Evolutionary conservation across 2,113 vertebrate genomes (phyloP), one percentile per base, ranked within the genome.

Genomic region (Scalopus aquaticus): DNA sequence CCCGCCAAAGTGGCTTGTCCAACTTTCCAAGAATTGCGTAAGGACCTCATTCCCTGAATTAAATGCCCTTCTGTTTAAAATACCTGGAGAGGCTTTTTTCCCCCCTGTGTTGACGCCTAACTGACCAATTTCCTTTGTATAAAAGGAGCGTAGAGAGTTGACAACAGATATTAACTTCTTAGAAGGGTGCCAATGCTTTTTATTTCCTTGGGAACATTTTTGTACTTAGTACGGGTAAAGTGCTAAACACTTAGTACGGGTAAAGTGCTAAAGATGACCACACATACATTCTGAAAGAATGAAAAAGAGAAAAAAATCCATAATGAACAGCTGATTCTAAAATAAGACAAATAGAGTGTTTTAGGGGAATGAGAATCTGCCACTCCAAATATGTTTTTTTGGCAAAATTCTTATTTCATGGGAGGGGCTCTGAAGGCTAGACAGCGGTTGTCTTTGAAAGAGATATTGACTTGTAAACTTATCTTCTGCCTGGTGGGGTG

Each of bases 121-220:
- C 44, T 65, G 46, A 22, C 62, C 3, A 2, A 24, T 74, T n/a
- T 80, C 49, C 9, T 64, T 73, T 20, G 5, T 58, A 49, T 26
- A 35, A 90, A 85, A 86, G 26, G 70, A 26, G 3, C 42, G 32
- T 44, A 69, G 51, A 74, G 44, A 46, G 15, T 16, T 51, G 28
- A 39, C 15, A 46, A 89, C 13, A 73, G 46, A 35, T 20, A 69
- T 3, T 12, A 64, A 87, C 44, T 74, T 77, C 69, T 20, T 86
- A 37, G 54, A 49, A 93, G 49, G 6, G 60, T 72, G 37, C 70
- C 35, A 22, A 19, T 74, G 76, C 35, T 54, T 88, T 84, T 58
- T 60, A 83, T 83, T 88, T 90, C 46, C 20, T 32, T 81, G 37
- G 13, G 60, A 79, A 79, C n/a, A 56, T 90, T 90, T 87, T 90